phyloP scores from a whole-genome alignment of 2,797 vertebrate genomes.

The Eptatretus atami region DNA sequence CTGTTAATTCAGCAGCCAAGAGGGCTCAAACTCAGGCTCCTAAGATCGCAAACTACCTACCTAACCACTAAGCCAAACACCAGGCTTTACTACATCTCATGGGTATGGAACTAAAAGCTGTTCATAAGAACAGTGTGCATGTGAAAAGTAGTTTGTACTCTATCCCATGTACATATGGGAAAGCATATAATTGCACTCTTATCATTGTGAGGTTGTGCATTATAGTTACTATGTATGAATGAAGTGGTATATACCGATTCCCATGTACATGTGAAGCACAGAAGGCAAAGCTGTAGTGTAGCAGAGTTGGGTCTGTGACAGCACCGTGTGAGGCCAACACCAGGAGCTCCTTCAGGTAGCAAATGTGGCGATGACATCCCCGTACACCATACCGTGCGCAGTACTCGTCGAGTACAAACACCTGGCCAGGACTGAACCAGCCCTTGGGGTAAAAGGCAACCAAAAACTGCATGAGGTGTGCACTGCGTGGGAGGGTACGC shows the following conservation, averaged over 20 bases:
- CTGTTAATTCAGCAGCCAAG: too few relatives aligned
- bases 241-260: slow-evolving; percentile 39
- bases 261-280: slow-evolving; percentile 85
- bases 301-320: slow-evolving; percentile 68
- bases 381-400: slow-evolving; percentile 66
- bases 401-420: slow-evolving; percentile 83
- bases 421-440: slow-evolving; percentile 89
- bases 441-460: slow-evolving; percentile 19
- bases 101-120: too few relatives aligned
- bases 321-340: slow-evolving; percentile 46
- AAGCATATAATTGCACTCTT: too few relatives aligned
- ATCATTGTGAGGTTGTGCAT: too few relatives aligned
- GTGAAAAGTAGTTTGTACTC: too few relatives aligned
- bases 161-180: too few relatives aligned
- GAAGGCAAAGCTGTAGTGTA: slow-evolving; percentile 97
- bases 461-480: background rate
- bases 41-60: too few relatives aligned
- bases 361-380: slow-evolving; percentile 72
- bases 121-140: too few relatives aligned
- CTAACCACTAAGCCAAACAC: too few relatives aligned
- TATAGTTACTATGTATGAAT: slow-evolving; percentile 9
- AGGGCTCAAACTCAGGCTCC: too few relatives aligned
- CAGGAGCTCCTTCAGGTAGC: slow-evolving; percentile 64
- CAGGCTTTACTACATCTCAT: too few relatives aligned
- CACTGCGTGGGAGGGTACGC: too few relatives aligned